Percentiles rank a stretch among this genome's conserved stretches.
Conservation (phyloP, 2,113 vertebrate species). For the Scolopax mira region DNA sequence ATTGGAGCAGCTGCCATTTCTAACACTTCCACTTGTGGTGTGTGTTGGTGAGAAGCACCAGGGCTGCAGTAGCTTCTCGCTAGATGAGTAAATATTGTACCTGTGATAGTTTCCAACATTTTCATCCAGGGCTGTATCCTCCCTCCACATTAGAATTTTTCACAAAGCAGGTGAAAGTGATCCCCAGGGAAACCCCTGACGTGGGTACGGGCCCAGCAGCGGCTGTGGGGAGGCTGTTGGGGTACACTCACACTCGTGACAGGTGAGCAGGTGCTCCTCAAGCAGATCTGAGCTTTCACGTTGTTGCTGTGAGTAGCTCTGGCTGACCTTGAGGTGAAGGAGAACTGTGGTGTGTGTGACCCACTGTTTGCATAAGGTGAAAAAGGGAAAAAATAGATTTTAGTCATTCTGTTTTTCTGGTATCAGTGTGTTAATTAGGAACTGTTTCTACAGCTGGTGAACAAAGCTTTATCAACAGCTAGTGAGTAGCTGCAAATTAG, state of each 20-base stretch:
- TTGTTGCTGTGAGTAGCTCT: neutral
- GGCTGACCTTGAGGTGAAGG: neutral
- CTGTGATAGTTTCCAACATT: neutral
- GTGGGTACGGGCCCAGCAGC: fast-evolving
- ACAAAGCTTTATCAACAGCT: neutral
- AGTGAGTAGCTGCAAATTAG: neutral
- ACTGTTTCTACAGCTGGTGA: neutral
- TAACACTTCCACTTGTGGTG: neutral
- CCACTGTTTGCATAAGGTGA: neutral
- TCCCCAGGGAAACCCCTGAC: neutral
- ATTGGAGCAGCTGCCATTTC: slow-evolving; percentile 7
- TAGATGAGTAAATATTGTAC: neutral
- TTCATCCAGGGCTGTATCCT: neutral
- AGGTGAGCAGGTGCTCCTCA: neutral
- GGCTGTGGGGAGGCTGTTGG: neutral
- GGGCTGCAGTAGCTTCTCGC: neutral
- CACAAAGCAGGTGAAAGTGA: neutral
- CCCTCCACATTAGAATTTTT: neutral
- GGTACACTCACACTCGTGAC: fast-evolving
- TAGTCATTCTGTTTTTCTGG: neutral
- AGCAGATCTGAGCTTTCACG: neutral
- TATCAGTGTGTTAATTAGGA: neutral
- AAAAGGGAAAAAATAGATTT: neutral
- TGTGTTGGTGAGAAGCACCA: neutral
- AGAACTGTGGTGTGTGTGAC: neutral